phyloP scores from a whole-genome alignment of 2,888 invertebrate genomes.

The Cerceris rybyensis region DNA sequence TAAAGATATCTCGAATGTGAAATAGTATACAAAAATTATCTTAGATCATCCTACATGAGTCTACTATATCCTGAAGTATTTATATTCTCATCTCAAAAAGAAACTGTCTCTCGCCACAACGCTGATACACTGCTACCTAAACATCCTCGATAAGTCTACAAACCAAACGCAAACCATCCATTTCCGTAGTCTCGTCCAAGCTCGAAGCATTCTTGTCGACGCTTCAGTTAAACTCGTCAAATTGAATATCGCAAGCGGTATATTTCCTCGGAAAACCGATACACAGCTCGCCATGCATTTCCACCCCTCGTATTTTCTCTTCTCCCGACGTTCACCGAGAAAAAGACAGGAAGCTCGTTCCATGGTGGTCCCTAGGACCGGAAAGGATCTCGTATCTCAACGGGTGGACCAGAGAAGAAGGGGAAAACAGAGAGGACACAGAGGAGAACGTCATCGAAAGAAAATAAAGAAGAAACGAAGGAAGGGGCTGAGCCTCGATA shows the following conservation, averaged over 20 bases:
- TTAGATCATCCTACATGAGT: too few relatives aligned
- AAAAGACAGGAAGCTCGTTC: slow-evolving; percentile 43
- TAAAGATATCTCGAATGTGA: background rate
- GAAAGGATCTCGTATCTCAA: slow-evolving; percentile 33
- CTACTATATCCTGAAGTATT: too few relatives aligned
- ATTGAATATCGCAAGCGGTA: slow-evolving; percentile 47
- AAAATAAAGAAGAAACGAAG: slow-evolving; percentile 52
- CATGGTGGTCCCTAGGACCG: slow-evolving; percentile 22
- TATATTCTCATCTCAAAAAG: too few relatives aligned
- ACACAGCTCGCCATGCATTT: slow-evolving; percentile 5
- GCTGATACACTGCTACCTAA: background rate
- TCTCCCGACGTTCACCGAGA: background rate
- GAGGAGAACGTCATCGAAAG: slow-evolving; percentile 16
- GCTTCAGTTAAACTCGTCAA: slow-evolving; percentile 33
- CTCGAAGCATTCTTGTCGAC: slow-evolving; percentile 15
- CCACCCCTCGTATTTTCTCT: slow-evolving; percentile 1
- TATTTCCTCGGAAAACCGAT: slow-evolving; percentile 45
- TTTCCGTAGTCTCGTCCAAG: slow-evolving; percentile 33
- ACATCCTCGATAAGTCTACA: background rate
- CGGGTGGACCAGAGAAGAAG: slow-evolving; percentile 4
- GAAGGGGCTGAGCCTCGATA: slow-evolving; percentile 54
- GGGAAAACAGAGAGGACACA: slow-evolving; percentile 6
- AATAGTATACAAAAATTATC: too few relatives aligned
- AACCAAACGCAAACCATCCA: background rate
- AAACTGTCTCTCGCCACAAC: background rate